Evolutionary conservation across 2,113 vertebrate species (phyloP).

Genomic region (Bos javanicus): DNA sequence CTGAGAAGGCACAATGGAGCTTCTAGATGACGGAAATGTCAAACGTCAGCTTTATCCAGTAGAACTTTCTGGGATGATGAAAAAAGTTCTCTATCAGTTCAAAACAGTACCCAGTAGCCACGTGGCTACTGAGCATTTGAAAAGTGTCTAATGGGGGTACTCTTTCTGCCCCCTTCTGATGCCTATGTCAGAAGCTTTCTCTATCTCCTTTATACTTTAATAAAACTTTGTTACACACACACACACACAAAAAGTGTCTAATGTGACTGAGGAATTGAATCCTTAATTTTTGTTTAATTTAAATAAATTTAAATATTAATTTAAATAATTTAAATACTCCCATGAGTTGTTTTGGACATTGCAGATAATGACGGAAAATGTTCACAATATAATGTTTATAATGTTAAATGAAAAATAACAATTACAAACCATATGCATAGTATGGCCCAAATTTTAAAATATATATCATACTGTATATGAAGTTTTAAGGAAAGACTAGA

Average conservation of each 20-base stretch:
- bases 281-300: not conserved
- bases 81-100: not conserved
- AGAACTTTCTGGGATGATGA: not conserved
- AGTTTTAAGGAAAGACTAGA: not conserved
- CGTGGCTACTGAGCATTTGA: not conserved
- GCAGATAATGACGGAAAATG: not conserved
- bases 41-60: not conserved
- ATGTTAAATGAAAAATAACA: not conserved
- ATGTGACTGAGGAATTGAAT: not conserved
- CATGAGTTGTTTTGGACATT: not conserved
- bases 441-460: constrained; percentile 22
- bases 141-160: not conserved
- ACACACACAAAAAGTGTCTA: not conserved
- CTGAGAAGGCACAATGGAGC: not conserved
- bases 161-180: too few relatives aligned
- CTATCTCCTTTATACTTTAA: too few relatives aligned
- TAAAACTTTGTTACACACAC: too few relatives aligned
- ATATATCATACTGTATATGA: not conserved
- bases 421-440: not conserved
- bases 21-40: not conserved
- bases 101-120: not conserved
- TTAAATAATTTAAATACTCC: not conserved
- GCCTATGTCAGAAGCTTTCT: too few relatives aligned
- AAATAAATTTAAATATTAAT: not conserved
- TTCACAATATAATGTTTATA: constrained; percentile 5